phyloP scores from a whole-genome alignment of 2,797 vertebrate species.

The Pseudochirops corinnae region DNA sequence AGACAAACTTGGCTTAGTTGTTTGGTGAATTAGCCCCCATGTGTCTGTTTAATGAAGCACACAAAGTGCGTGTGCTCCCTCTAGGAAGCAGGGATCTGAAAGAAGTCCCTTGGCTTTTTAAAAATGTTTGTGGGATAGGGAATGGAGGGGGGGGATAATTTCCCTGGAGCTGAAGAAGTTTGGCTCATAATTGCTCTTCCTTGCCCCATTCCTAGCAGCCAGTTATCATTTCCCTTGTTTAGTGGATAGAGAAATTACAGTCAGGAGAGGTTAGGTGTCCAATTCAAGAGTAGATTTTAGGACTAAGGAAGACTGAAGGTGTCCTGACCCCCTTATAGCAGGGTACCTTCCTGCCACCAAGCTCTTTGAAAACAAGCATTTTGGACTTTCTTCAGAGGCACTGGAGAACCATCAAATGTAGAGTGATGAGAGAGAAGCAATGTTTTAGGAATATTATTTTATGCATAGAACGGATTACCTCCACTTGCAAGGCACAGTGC shows the following conservation, averaged over 20 bases:
- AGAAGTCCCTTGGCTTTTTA: not conserved
- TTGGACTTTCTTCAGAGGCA: conserved; percentile 8
- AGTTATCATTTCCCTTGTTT: not conserved
- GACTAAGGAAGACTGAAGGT: not conserved
- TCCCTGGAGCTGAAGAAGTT: not conserved
- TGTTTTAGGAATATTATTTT: not conserved
- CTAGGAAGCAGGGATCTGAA: conserved; percentile 36
- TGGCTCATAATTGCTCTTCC: not conserved
- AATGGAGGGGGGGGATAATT: not conserved
- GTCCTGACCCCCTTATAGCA: not conserved
- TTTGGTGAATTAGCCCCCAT: conserved; percentile 47
- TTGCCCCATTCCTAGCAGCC: not conserved
- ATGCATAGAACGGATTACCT: not conserved
- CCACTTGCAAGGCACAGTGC: not conserved
- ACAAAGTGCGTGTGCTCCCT: not conserved
- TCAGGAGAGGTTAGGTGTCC: not conserved
- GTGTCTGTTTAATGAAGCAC: conserved; percentile 19
- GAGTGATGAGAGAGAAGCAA: not conserved
- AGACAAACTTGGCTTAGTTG: conserved; percentile 33
- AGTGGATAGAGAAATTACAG: not conserved
- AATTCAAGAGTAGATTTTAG: not conserved
- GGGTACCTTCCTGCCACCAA: not conserved
- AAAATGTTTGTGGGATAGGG: not conserved
- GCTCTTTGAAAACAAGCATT: not conserved
- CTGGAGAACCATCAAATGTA: not conserved